Evolutionary conservation across 2,113 vertebrate genomes (phyloP), one percentile per base, ranked within the genome.

Genomic region (Collichthys lucidus): DNA sequence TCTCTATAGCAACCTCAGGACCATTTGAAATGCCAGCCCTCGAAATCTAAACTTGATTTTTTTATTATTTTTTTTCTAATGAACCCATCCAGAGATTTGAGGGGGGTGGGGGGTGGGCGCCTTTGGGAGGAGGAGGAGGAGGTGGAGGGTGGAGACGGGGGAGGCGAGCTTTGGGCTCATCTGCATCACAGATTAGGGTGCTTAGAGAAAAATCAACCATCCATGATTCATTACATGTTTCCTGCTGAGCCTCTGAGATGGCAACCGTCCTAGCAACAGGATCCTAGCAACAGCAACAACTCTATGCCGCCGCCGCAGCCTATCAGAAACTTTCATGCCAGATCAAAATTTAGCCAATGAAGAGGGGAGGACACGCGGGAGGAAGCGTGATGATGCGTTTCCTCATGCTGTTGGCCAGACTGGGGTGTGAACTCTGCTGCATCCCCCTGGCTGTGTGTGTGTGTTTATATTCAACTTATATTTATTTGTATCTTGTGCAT

Each of bases 161-260:
- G 73, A 78, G 82, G 79, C 19, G 24, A 67, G 89, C 63, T 79
- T 75, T 62, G 79, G 82, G 90, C 95, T 97, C 95, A 97, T 98
- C 96, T 97, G 96, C 96, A 97, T 97, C 94, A 95, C 96, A 97
- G 96, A 97, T 96, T 94, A 96, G 95, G 90, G 88, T 92, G 94
- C 94, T 95, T 91, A 77, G 86, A 95, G 96, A 95, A 94, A 94
- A 96, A 95, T 89, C 95, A 94, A 88, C 93, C 96, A 97, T 97
- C 96, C 97, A 97, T 97, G 97, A 98, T 98, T 98, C 96, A 98
- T 97, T 86, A 94, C 94, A 91, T 92, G 96, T 94, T 95, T 96
- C 96, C 96, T 95, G 95, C 94, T 67, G 95, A 95, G 95, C 87
- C 94, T 92, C 91, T 74, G 92, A 94, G 93, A 95, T 95, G 84